These are phyloP conservation scores for Drosophila repletoides DNA, from an alignment of 1,140 invertebrate genomes.

Conservation along the genomic window DNA sequence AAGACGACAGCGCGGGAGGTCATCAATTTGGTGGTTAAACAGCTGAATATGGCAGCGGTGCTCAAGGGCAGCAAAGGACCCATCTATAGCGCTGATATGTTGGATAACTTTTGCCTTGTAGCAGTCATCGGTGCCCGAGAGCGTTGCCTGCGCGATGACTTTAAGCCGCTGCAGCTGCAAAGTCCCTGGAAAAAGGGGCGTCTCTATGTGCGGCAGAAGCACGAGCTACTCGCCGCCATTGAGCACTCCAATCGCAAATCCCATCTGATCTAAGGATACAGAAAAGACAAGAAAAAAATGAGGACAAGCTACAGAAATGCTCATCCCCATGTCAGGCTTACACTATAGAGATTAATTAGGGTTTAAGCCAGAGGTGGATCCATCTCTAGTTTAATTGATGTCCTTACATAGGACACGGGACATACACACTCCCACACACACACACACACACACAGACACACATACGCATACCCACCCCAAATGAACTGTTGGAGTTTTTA, in stretches of 20 bases:
- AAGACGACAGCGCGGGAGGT: conserved; percentile 96
- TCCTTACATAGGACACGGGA: background rate
- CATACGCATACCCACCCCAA: background rate
- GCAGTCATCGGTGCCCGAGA: conserved; percentile 96
- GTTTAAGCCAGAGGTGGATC: background rate
- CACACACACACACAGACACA: background rate
- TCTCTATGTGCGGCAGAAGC: conserved; percentile 94
- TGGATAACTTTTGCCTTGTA: conserved; percentile 95
- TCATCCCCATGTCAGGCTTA: too few species aligned
- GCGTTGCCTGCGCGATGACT: conserved; percentile 95
- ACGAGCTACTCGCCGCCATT: conserved; percentile 92
- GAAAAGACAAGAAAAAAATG: background rate
- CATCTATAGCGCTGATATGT: conserved; percentile 90
- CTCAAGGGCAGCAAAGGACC: conserved; percentile 90
- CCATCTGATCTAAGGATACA: conserved; percentile 70
- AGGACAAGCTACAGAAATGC: too few species aligned
- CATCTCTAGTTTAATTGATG: too few species aligned
- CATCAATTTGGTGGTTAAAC: conserved; percentile 95
- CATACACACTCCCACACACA: background rate
- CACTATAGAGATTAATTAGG: too few species aligned
- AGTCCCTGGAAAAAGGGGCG: conserved; percentile 97
- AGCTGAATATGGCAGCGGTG: conserved; percentile 95
- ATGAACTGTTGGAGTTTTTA: conserved; percentile 29
- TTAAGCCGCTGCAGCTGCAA: conserved; percentile 94
- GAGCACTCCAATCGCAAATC: conserved; percentile 91